Evolutionary conservation across 2,113 vertebrate species (phyloP), one percentile per base, ranked within the genome.

Genomic region (Martes martes): DNA sequence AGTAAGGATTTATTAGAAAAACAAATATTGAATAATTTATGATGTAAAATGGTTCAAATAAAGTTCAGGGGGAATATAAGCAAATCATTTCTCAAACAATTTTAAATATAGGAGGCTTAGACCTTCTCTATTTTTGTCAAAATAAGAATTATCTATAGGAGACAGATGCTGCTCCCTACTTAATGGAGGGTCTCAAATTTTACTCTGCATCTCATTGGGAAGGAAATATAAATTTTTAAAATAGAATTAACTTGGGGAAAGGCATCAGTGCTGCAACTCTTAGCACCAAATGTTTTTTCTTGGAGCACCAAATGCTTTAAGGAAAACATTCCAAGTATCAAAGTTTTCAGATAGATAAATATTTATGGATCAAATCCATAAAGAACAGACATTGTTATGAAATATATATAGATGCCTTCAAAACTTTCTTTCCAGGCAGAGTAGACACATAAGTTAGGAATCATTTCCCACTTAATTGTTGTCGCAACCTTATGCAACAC

Each of bases 341-440:
- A 4, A 1, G 95, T 95, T 97, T 98, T 97, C 95, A 98, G 98
- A 98, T 98, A 98, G 98, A 98, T 96, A 97, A 98, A 82, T 98
- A 98, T 96, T 91, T 92, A 92, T 80, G 95, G 96, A 97, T 78
- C 97, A 80, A 96, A 98, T 96, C 92, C 89, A 97, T 95, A 98
- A 97, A 98, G 97, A 96, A 98, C 95, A 97, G 92, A 97, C 96
- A 97, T 96, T 93, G 69, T 97, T 81, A 95, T 89, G 96, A 97
- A 97, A 83, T 97, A 98, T 98, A 94, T 98, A 82, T 71, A 11
- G 97, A 98, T 74, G 97, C 89, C 95, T 98, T 97, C 89, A 89
- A 97, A 96, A 94, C 84, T 94, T 65, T 98, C 90, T 98, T 97
- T 97, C 97, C 93, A 98, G 95, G 81, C 94, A 93, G 94, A 96